Evolutionary conservation across 2,797 vertebrate species (phyloP).

Genomic region (Xerus rutilus): DNA sequence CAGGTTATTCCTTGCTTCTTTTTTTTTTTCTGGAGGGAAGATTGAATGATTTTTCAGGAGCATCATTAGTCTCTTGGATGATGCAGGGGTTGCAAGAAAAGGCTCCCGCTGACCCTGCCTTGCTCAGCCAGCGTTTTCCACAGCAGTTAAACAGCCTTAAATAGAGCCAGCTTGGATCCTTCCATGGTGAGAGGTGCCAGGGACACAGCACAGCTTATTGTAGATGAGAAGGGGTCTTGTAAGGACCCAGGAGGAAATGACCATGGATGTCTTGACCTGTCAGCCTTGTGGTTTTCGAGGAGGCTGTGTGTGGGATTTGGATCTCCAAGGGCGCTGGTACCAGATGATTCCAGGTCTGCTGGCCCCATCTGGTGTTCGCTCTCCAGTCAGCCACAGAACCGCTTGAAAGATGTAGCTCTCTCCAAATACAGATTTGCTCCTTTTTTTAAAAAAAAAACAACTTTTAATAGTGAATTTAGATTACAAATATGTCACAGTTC

Average conservation of each 20-base stretch:
- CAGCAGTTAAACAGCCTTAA: conserved; percentile 79
- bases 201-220: conserved; percentile 78
- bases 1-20: conserved; percentile 60
- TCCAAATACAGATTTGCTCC: not conserved
- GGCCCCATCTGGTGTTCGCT: conserved; percentile 77
- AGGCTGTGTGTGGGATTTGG: not conserved
- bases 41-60: conserved; percentile 80
- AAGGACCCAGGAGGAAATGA: conserved; percentile 46
- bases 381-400: not conserved
- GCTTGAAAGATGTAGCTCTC: not conserved
- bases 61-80: conserved; percentile 74
- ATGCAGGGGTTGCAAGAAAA: conserved; percentile 56
- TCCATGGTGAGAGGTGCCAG: conserved; percentile 76
- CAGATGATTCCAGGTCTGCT: not conserved
- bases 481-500: not conserved
- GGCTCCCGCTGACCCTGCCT: conserved; percentile 66
- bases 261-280: not conserved
- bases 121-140: conserved; percentile 74
- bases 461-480: not conserved
- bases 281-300: not conserved
- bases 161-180: conserved; percentile 76
- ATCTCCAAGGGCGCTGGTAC: accelerated
- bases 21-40: conserved; percentile 64
- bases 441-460: not conserved
- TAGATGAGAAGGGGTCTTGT: conserved; percentile 73